Base-by-base conservation (phyloP, 2,888 invertebrate species). In the Drosophila mercatorum region DNA sequence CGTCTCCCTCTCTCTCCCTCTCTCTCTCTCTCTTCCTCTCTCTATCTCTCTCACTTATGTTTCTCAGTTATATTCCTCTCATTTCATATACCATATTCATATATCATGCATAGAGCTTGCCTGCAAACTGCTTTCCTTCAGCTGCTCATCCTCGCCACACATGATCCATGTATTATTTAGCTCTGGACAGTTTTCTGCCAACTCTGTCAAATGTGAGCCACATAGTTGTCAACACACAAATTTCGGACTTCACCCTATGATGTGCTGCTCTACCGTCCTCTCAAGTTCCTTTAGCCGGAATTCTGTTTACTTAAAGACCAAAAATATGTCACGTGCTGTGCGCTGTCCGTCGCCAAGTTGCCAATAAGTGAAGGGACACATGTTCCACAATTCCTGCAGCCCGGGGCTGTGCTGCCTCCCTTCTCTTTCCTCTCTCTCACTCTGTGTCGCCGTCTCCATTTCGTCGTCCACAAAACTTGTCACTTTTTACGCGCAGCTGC, bases 401-500 rank as follows among this genome's bases (percentile, higher is more conserved):
- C 28, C 11, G 55, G 8, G 52, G 36, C 7, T 52, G 36, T 17
- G 11, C 6, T 28, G 0, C 6, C 3, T 11, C 36, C 61, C 51
- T 53, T n/a, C 28, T 28, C 17, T 46, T 26, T 31, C 5, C 59
- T 62, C 53, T 41, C 56, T 22, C 12, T 57, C 43, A 17, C 52
- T 56, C 41, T 41, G 44, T 4, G 11, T 43, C n/a, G 10, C 55
- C 14, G 51, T 34, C 49, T 49, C 47, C n/a, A 28, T 26, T 34
- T 22, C 53, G 43, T 36, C 26, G 17, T 17, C 49, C 59, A 28
- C 59, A 88, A 90, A 85, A 85, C 90, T 85, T 85, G 84, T 85
- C 84, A 88, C 89, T 85, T 90, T 89, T 89, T 83, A 90, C 84
- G 89, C 84, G 89, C 84, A 85, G 84, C 84, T 85, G 84, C 90